These are phyloP conservation scores for Drosophila monieri DNA, from an alignment of 2,888 invertebrate species.

Conservation along the genomic window DNA sequence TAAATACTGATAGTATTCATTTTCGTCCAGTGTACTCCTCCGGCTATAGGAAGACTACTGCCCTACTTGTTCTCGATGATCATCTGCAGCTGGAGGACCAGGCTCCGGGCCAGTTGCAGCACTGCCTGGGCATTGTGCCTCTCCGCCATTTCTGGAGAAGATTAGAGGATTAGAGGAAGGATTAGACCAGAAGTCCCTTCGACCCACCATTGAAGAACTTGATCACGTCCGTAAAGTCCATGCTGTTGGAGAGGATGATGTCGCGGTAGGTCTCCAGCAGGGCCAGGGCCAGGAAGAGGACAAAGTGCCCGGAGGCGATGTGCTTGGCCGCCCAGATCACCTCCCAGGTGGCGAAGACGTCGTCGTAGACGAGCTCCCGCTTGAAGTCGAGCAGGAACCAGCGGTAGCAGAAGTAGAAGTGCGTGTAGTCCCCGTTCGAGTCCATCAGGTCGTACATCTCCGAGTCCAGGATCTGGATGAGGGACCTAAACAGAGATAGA, in stretches of 20 bases:
- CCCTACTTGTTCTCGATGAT: constrained; percentile 87
- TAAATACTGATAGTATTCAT: too few relatives aligned
- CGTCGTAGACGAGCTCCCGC: constrained; percentile 95
- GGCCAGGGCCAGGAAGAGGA: constrained; percentile 95
- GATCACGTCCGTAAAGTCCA: constrained; percentile 99
- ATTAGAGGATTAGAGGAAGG: neutral
- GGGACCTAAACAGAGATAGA: constrained; percentile 87
- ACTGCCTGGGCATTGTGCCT: constrained; percentile 94
- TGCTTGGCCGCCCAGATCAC: constrained; percentile 96
- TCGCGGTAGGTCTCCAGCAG: constrained; percentile 96
- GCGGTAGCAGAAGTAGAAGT: constrained; percentile 98
- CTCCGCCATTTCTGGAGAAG: constrained; percentile 95
- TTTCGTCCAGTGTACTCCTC: too few relatives aligned
- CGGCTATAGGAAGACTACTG: too few relatives aligned
- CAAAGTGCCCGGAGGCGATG: constrained; percentile 94
- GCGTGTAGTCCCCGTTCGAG: constrained; percentile 97
- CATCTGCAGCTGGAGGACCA: constrained; percentile 95
- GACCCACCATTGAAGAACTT: constrained; percentile 96
- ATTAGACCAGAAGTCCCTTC: neutral
- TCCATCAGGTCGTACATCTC: constrained; percentile 98
- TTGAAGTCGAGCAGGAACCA: constrained; percentile 99
- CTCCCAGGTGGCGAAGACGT: constrained; percentile 98
- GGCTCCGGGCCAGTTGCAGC: constrained; percentile 91
- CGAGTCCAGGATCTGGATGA: constrained; percentile 95
- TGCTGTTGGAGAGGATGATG: constrained; percentile 96